Conservation (phyloP, 2,113 vertebrate genomes). For the Beaufortia kweichowensis region DNA sequence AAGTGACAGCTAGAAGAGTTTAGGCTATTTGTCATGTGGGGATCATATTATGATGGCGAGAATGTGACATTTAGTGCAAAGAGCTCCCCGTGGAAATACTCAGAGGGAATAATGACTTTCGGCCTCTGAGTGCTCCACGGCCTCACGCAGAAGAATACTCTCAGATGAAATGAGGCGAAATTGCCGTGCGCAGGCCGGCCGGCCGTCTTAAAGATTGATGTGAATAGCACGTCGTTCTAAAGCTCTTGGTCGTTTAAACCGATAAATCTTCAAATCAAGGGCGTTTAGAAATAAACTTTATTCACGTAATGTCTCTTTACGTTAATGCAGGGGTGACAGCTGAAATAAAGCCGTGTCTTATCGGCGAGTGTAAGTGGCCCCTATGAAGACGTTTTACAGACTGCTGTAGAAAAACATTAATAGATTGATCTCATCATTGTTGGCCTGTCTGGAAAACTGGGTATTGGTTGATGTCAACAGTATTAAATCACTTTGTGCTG, state of each 20-base stretch:
- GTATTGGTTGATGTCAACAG: constrained; percentile 34
- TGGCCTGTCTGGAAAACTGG: background rate
- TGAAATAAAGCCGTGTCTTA: constrained; percentile 13
- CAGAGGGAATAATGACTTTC: constrained; percentile 41
- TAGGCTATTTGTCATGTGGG: constrained; percentile 39
- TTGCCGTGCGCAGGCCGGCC: constrained; percentile 21
- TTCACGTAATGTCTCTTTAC: constrained; percentile 8
- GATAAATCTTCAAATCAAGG: constrained; percentile 35
- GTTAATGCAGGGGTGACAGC: constrained; percentile 9
- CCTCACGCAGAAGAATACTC: constrained; percentile 18
- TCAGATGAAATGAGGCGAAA: constrained; percentile 10
- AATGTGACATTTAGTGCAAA: constrained; percentile 42
- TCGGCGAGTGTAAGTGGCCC: constrained; percentile 3
- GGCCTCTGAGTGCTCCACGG: constrained; percentile 5
- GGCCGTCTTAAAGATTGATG: constrained; percentile 21
- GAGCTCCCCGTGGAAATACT: constrained; percentile 45
- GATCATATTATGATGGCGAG: constrained; percentile 29
- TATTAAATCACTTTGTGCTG: constrained; percentile 6
- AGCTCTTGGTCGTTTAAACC: constrained; percentile 14
- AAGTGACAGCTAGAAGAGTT: constrained; percentile 50
- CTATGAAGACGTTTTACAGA: constrained; percentile 20
- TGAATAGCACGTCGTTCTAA: constrained; percentile 12
- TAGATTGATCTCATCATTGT: background rate
- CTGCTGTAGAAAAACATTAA: constrained; percentile 24
- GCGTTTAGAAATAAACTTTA: constrained; percentile 14